Conservation (phyloP, 1,140 invertebrate genomes). For the Trichonephila clavipes region DNA sequence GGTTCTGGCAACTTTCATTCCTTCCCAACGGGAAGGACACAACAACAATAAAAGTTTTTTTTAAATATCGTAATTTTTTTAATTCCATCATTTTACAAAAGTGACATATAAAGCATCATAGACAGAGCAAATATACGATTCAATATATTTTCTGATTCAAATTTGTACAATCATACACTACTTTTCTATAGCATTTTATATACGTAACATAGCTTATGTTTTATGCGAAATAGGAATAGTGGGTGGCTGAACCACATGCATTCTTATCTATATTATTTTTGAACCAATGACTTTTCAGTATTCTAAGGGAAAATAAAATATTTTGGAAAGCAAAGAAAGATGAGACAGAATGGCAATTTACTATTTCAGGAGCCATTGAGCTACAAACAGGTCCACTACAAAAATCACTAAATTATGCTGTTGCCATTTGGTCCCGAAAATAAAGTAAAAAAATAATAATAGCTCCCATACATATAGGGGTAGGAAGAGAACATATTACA, state of each 20-base stretch:
- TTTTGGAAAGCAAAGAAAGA: slow-evolving; percentile 16
- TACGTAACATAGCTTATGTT: too few relatives aligned
- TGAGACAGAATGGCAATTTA: slow-evolving; percentile 24
- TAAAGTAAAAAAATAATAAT: not conserved
- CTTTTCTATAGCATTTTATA: too few relatives aligned
- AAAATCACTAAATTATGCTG: slow-evolving; percentile 66
- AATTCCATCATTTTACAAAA: too few relatives aligned
- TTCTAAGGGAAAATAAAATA: not conserved
- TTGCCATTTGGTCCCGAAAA: slow-evolving; percentile 37
- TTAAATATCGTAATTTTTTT: too few relatives aligned
- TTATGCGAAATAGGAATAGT: not conserved
- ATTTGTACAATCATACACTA: too few relatives aligned
- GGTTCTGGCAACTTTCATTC: too few relatives aligned
- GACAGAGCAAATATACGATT: too few relatives aligned
- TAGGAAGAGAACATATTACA: slow-evolving; percentile 26
- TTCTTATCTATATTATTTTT: not conserved
- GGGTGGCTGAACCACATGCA: not conserved
- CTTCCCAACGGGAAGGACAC: too few relatives aligned
- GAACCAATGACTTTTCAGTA: not conserved
- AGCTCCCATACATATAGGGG: not conserved
- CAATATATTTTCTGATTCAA: too few relatives aligned
- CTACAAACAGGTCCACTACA: slow-evolving; percentile 56
- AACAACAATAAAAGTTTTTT: too few relatives aligned
- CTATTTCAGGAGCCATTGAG: slow-evolving; percentile 31
- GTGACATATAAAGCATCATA: too few relatives aligned